A percentile compares a stretch with the other conserved stretches of the same genome.
Conservation (phyloP, 2,888 invertebrate species). For the Platynereis dumerilii region DNA sequence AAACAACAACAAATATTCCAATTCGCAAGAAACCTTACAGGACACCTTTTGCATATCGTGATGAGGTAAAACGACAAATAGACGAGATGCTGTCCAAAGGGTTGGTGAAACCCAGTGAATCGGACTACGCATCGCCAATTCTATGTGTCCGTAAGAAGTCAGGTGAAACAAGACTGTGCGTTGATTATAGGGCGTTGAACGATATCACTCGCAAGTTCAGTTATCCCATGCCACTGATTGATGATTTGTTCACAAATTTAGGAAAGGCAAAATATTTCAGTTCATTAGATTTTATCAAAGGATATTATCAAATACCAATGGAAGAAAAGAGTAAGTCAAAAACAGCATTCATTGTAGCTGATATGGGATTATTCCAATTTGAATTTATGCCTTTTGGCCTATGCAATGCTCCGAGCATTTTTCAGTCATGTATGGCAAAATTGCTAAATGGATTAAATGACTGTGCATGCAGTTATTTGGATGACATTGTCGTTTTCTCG, state of each 20-base stretch:
- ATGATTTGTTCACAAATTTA: not conserved
- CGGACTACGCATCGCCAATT: not conserved
- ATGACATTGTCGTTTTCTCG: slow-evolving; percentile 10
- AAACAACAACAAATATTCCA: not conserved
- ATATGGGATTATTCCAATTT: not conserved
- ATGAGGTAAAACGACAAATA: not conserved
- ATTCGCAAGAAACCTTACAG: slow-evolving; percentile 1
- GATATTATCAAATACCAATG: not conserved
- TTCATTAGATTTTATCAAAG: not conserved
- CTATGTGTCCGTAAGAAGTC: not conserved
- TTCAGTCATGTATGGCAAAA: not conserved
- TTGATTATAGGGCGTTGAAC: not conserved
- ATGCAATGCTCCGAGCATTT: not conserved
- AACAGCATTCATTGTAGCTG: not conserved
- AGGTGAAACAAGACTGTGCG: not conserved
- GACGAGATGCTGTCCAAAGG: not conserved
- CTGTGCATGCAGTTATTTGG: slow-evolving; percentile 5
- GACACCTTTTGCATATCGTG: slow-evolving; percentile 3
- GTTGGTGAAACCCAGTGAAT: not conserved
- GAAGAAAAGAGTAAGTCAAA: not conserved
- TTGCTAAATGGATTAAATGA: not conserved
- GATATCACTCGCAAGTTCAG: not conserved
- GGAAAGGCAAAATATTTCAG: not conserved
- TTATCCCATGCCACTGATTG: not conserved
- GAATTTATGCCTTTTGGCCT: slow-evolving; percentile 1